phyloP scores from a whole-genome alignment of 2,888 invertebrate species.

The Apodemia hepburni region DNA sequence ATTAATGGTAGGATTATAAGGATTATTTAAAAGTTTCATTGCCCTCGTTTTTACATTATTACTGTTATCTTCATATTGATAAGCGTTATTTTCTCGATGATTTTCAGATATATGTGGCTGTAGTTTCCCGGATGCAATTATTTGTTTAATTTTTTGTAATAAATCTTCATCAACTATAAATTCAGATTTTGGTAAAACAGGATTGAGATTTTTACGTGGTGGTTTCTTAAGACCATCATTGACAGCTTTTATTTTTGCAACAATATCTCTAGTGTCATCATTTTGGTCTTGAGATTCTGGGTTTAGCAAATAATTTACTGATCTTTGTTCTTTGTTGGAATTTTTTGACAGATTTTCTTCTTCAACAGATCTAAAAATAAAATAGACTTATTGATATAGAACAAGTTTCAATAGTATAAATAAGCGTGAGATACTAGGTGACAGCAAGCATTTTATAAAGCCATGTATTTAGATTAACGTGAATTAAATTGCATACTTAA shows the following conservation, averaged over 20 bases:
- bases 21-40: conserved; percentile 30
- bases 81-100: conserved; percentile 40
- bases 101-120: conserved; percentile 35
- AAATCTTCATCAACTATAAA: conserved; percentile 56
- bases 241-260: conserved; percentile 77
- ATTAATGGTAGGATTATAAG: conserved; percentile 24
- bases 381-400: conserved; percentile 1
- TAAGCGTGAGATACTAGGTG: not conserved
- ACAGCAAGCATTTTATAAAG: conserved; percentile 7
- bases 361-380: conserved; percentile 42
- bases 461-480: not conserved
- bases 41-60: conserved; percentile 37
- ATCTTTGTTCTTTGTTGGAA: conserved; percentile 40
- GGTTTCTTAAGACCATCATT: conserved; percentile 69
- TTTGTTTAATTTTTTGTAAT: conserved; percentile 58
- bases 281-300: conserved; percentile 37
- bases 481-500: conserved; percentile 4
- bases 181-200: conserved; percentile 45
- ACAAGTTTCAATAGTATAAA: not conserved
- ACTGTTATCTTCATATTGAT: conserved; percentile 32
- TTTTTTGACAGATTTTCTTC: conserved; percentile 27
- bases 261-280: conserved; percentile 57
- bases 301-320: conserved; percentile 43
- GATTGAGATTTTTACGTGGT: conserved; percentile 44
- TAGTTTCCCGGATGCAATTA: conserved; percentile 56